Evolutionary conservation across 2,797 vertebrate genomes (phyloP).

Genomic region (Chanos chanos): DNA sequence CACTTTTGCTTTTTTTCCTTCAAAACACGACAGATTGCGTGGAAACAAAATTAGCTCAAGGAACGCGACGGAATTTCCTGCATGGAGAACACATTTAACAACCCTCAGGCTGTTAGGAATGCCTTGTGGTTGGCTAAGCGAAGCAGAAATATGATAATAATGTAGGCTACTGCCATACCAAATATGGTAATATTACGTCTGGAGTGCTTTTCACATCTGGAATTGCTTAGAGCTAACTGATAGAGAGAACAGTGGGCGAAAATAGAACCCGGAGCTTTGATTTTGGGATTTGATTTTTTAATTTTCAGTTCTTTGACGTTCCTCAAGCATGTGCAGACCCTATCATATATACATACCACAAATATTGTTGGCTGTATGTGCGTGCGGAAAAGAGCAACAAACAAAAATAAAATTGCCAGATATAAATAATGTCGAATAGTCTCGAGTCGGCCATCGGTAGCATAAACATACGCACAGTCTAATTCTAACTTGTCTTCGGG

Average conservation of each 20-base stretch:
- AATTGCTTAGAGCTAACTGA: constrained; percentile 76
- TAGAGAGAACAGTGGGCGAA: constrained; percentile 71
- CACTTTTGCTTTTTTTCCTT: constrained; percentile 62
- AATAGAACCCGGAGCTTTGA: constrained; percentile 59
- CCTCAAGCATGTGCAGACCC: too few species aligned
- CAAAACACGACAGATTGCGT: constrained; percentile 82
- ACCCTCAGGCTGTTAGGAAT: constrained; percentile 95
- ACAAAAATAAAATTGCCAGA: too few species aligned
- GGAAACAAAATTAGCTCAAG: constrained; percentile 79
- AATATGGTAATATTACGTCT: constrained; percentile 99
- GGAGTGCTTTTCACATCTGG: constrained; percentile 92
- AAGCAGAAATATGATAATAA: constrained; percentile 97
- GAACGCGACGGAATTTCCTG: constrained; percentile 90
- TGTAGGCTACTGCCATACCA: constrained; percentile 97
- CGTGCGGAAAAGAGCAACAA: too few species aligned
- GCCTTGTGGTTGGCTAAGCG: constrained; percentile 94
- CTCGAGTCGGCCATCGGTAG: too few species aligned
- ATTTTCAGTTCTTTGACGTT: constrained; percentile 38
- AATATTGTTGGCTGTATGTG: too few species aligned
- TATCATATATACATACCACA: too few species aligned
- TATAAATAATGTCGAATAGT: too few species aligned
- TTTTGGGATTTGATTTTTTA: too few species aligned
- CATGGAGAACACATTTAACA: constrained; percentile 95
- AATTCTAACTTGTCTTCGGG: too few species aligned
- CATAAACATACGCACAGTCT: too few species aligned